Evolutionary conservation across 1,140 invertebrate species (phyloP).

Genomic region (Schlechtendalia chinensis): DNA sequence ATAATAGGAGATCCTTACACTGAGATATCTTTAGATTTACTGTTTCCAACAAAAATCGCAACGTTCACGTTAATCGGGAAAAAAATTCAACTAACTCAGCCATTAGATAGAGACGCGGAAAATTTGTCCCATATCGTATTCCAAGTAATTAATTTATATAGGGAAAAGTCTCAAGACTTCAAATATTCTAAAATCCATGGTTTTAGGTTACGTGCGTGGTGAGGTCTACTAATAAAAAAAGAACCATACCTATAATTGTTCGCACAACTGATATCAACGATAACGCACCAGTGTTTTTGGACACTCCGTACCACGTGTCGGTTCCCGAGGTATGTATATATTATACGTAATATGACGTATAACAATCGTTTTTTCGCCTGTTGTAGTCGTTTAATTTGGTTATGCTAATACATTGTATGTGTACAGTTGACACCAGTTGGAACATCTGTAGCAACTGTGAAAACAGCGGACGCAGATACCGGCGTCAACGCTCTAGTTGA

Average conservation of each 20-base stretch:
- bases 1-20: constrained; percentile 77
- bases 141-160: constrained; percentile 66
- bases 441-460: constrained; percentile 81
- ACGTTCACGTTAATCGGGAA: constrained; percentile 81
- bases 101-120: constrained; percentile 80
- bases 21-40: constrained; percentile 74
- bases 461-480: constrained; percentile 78
- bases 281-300: constrained; percentile 77
- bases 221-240: constrained; percentile 68
- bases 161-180: not conserved
- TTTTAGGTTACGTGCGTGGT: constrained; percentile 77
- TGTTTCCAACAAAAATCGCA: constrained; percentile 72
- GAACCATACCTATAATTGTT: constrained; percentile 83
- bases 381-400: not conserved
- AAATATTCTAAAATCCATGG: too few species aligned
- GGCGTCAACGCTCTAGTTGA: constrained; percentile 84
- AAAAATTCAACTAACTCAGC: constrained; percentile 71
- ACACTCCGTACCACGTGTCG: constrained; percentile 76
- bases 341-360: not conserved
- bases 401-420: not conserved
- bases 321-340: constrained; percentile 77
- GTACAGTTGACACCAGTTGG: constrained; percentile 79
- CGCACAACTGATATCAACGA: constrained; percentile 88
- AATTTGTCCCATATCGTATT: constrained; percentile 84
- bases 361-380: not conserved